A percentile compares a stretch with the other conserved stretches of the same genome.
These are phyloP conservation scores for Virgularia gustaviana DNA, from an alignment of 92 coral and sea anemone genomes.

Conservation along the genomic window DNA sequence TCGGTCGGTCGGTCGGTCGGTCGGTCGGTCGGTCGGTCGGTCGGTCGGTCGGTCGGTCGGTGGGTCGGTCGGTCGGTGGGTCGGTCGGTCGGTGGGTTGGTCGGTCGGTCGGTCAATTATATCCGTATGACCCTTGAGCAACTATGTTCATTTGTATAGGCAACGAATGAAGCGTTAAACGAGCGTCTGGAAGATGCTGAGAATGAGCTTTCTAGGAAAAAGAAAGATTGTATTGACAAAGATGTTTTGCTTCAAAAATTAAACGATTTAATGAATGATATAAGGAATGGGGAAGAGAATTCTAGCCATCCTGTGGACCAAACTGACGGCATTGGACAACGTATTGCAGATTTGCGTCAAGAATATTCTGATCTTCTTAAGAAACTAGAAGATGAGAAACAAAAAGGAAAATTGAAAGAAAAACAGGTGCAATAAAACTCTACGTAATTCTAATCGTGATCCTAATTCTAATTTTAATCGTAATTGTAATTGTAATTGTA, in stretches of 20 bases:
- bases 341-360: constrained; percentile 67
- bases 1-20: too few relatives aligned
- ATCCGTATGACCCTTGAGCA: too few relatives aligned
- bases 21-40: too few relatives aligned
- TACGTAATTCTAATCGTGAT: not conserved
- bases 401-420: constrained; percentile 54
- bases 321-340: constrained; percentile 76
- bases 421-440: constrained; percentile 16
- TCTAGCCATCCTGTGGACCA: constrained; percentile 63
- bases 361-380: constrained; percentile 66
- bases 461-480: too few relatives aligned
- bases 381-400: constrained; percentile 69
- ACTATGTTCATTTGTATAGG: too few relatives aligned
- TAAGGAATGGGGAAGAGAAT: constrained; percentile 47
- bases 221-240: constrained; percentile 58
- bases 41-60: too few relatives aligned
- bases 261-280: constrained; percentile 63
- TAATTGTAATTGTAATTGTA: too few relatives aligned
- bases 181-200: constrained; percentile 80
- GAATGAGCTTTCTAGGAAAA: constrained; percentile 53
- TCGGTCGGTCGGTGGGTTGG: too few relatives aligned
- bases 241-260: constrained; percentile 68
- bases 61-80: too few relatives aligned
- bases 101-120: too few relatives aligned
- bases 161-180: constrained; percentile 67